Evolutionary conservation across 2,113 vertebrate genomes (phyloP).

Genomic region (Proterorhinus semilunaris): DNA sequence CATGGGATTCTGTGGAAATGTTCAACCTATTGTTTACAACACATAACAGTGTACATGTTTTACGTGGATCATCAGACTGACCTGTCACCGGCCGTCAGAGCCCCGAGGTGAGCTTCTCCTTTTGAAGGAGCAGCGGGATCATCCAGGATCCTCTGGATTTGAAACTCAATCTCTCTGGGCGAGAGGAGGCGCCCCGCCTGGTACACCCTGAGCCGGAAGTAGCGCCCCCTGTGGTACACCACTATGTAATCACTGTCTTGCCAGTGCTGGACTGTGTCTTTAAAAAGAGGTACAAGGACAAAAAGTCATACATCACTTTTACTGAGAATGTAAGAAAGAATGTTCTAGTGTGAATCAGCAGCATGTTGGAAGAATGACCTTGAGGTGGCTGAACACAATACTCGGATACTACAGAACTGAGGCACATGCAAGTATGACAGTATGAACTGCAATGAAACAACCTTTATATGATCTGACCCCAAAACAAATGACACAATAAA

Average conservation of each 20-base stretch:
- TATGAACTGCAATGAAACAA: background rate
- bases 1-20: constrained; percentile 78
- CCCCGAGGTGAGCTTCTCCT: constrained; percentile 83
- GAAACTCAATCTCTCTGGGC: constrained; percentile 84
- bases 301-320: background rate
- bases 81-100: constrained; percentile 86
- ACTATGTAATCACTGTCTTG: constrained; percentile 83
- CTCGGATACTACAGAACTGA: background rate
- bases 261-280: constrained; percentile 82
- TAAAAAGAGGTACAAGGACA: constrained; percentile 6
- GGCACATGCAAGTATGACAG: background rate
- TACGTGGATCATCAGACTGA: constrained; percentile 40
- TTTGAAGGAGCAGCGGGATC: constrained; percentile 73
- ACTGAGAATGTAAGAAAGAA: background rate
- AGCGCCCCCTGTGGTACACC: constrained; percentile 86
- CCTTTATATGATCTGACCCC: background rate
- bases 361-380: background rate
- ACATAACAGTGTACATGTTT: background rate
- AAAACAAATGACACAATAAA: background rate
- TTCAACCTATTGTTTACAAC: background rate
- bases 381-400: background rate
- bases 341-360: background rate
- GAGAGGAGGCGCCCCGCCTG: constrained; percentile 78
- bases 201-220: constrained; percentile 83
- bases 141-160: constrained; percentile 85